Percentiles rank a stretch among this genome's conserved stretches.
Evolutionary conservation across 2,888 invertebrate genomes (phyloP).

Genomic region (Anaspis maculata): DNA sequence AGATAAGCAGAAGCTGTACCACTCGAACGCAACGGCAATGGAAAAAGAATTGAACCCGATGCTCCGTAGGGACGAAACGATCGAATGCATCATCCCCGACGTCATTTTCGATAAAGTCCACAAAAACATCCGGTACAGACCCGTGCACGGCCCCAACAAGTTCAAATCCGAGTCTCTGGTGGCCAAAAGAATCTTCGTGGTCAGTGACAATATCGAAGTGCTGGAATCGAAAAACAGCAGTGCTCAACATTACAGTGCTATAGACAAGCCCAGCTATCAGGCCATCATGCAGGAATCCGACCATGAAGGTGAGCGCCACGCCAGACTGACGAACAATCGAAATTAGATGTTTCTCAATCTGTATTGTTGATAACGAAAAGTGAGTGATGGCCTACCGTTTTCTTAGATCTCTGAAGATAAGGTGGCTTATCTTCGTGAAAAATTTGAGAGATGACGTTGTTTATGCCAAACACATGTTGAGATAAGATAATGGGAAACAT

Average conservation of each 20-base stretch:
- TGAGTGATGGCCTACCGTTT: too few relatives aligned
- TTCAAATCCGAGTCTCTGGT: slow-evolving; percentile 48
- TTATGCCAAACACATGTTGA: too few relatives aligned
- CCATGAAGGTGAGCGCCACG: slow-evolving; percentile 32
- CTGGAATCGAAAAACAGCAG: slow-evolving; percentile 55
- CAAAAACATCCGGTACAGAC: slow-evolving; percentile 50
- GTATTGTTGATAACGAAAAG: too few relatives aligned
- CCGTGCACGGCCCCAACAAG: slow-evolving; percentile 40
- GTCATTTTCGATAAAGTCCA: slow-evolving; percentile 60
- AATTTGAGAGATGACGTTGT: too few relatives aligned
- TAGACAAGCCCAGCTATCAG: slow-evolving; percentile 55
- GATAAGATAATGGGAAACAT: too few relatives aligned
- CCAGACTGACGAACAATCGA: too few relatives aligned
- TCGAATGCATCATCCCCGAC: slow-evolving; percentile 59
- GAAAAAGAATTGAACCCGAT: slow-evolving; percentile 47
- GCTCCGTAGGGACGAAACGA: slow-evolving; percentile 49
- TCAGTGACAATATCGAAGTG: slow-evolving; percentile 67
- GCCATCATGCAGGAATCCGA: slow-evolving; percentile 50
- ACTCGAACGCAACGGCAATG: slow-evolving; percentile 29
- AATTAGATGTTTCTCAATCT: too few relatives aligned
- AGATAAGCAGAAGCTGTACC: slow-evolving; percentile 46
- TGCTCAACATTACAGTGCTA: slow-evolving; percentile 50
- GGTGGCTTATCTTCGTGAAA: too few relatives aligned
- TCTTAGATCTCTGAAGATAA: too few relatives aligned
- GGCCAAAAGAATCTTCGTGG: slow-evolving; percentile 56